Conservation (phyloP, 2,888 invertebrate species). For the Phyllotreta striolata region DNA sequence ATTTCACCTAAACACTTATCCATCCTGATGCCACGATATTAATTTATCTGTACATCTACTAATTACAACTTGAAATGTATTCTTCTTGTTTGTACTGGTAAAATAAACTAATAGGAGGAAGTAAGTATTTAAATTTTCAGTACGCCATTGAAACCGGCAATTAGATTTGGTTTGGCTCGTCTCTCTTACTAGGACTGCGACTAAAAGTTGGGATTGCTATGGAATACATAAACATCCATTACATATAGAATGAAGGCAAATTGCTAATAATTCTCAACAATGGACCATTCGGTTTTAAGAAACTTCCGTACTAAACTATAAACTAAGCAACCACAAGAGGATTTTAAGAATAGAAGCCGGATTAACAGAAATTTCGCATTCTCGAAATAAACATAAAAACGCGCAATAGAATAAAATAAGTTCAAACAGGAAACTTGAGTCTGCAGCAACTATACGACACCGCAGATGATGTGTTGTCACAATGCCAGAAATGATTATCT, state of each 20-base stretch:
- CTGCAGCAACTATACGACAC: neutral
- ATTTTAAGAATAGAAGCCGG: no score
- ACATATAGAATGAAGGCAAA: neutral
- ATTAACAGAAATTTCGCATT: no score
- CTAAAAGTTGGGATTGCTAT: constrained; percentile 8
- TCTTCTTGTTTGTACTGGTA: neutral
- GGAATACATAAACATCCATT: constrained; percentile 10
- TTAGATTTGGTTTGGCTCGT: constrained; percentile 1
- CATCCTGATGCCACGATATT: neutral
- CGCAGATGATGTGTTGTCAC: constrained; percentile 4
- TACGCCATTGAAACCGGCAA: constrained; percentile 3
- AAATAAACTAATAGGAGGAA: neutral
- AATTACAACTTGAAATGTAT: neutral
- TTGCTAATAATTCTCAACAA: constrained; percentile 13
- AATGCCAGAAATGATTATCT: constrained; percentile 13
- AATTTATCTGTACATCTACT: neutral
- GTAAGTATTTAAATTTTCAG: neutral
- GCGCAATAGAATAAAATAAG: neutral
- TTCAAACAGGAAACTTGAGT: neutral
- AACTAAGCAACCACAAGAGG: no score
- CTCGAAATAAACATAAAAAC: no score
- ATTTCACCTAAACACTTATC: neutral
- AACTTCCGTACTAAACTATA: neutral
- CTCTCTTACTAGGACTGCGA: constrained; percentile 5
- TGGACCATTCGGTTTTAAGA: constrained; percentile 9